Base-by-base conservation (phyloP, 2,797 vertebrate genomes). In the Eulemur rubriventer region DNA sequence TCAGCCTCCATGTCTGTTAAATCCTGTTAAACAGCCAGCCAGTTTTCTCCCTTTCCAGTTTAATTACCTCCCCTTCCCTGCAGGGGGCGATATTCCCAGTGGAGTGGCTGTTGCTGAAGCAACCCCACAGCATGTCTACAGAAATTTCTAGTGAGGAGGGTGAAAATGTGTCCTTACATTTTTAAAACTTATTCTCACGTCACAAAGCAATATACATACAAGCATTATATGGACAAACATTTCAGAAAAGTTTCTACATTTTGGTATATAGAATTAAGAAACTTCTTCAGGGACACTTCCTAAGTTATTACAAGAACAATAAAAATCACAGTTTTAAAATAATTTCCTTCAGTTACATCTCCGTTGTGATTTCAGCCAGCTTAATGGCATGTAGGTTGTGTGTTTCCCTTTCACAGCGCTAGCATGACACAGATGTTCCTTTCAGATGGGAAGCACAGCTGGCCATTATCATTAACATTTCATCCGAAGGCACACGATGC, bases 391-490 rank as follows among this genome's bases (percentile, higher is more conserved):
- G 16, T 43, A 28, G 41, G 57, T 48, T 76, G 8, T 33, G 33
- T 41, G 73, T 84, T 69, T 46, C 26, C 10, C 9, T 95, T 93
- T 67, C 26, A 79, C 14, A 43, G n/a, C 16, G 30, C 63, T 85
- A 30, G 4, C 17, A 22, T 81, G 43, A n/a, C 59, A 46, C 73
- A 73, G 73, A 75, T 69, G 50, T 8, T 91, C 20, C 41, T 75
- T 96, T 85, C 59, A 73, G 38, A 86, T 81, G 70, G 63, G 35
- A 89, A 89, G 4, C 75, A 22, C 80, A 80, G 57, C 78, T 96
- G n/a, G 16, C 35, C 20, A n/a, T 67, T 79, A 55, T 35, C 57
- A 75, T 95, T 81, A 81, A 43, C 30, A 38, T 81, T 93, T 82
- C 52, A 80, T 41, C n/a, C 7, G 55, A 76, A 67, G 72, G 43